Conservation (phyloP, 2,797 vertebrate genomes). For the Tolypeutes matacus region DNA sequence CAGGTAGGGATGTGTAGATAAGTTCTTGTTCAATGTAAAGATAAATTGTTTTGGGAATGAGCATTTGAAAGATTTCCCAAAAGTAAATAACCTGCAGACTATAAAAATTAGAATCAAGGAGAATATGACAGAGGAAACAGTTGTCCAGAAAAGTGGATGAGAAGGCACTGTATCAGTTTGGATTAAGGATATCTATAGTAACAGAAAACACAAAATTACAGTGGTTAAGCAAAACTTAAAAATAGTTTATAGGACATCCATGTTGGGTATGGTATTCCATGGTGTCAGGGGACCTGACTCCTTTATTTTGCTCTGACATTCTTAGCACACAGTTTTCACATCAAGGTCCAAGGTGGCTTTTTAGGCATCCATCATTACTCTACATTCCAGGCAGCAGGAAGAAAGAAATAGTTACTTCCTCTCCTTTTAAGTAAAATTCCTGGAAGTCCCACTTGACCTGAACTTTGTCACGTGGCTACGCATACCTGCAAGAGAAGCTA, state of each 20-base stretch:
- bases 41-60: background rate
- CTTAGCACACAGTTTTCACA: background rate
- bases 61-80: background rate
- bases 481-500: background rate
- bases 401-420: background rate
- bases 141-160: background rate
- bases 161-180: background rate
- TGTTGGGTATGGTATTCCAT: background rate
- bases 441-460: background rate
- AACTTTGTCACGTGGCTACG: background rate
- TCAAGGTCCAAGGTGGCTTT: background rate
- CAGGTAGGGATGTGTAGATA: background rate
- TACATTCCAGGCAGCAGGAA: background rate
- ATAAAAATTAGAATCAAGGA: background rate
- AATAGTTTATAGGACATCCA: background rate
- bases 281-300: background rate
- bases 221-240: background rate
- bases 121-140: background rate
- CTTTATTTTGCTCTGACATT: background rate
- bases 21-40: background rate
- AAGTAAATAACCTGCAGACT: background rate
- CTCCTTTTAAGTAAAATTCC: constrained; percentile 24
- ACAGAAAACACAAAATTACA: background rate
- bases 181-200: background rate
- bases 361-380: background rate